Percentiles rank a stretch among this genome's conserved stretches.
Evolutionary conservation across 1,140 invertebrate genomes (phyloP).

Genomic region (Drosophila tropicalis): DNA sequence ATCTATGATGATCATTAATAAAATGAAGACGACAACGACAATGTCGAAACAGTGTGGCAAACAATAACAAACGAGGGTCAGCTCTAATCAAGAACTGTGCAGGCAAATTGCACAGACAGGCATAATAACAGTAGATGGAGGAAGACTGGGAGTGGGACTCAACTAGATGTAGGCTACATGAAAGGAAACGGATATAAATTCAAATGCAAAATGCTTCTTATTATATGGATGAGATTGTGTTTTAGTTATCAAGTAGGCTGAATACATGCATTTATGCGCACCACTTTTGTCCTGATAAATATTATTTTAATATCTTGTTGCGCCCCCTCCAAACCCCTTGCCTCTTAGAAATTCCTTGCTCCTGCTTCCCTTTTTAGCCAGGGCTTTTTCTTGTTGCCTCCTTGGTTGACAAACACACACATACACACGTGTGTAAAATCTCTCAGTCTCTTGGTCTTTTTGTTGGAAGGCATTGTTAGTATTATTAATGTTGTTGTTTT

Average conservation of each 20-base stretch:
- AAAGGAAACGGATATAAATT: slow-evolving; percentile 31
- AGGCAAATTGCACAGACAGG: slow-evolving; percentile 37
- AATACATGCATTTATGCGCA: slow-evolving; percentile 55
- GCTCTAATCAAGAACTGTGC: slow-evolving; percentile 59
- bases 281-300: slow-evolving; percentile 65
- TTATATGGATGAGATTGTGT: slow-evolving; percentile 4
- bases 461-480: slow-evolving; percentile 27
- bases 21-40: slow-evolving; percentile 51
- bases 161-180: neutral
- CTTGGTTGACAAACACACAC: slow-evolving; percentile 8
- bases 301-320: slow-evolving; percentile 73
- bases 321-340: neutral
- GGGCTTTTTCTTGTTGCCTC: neutral
- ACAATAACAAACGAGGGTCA: slow-evolving; percentile 55
- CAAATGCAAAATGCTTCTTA: slow-evolving; percentile 30
- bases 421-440: slow-evolving; percentile 11
- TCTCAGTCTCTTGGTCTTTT: slow-evolving; percentile 35
- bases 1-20: slow-evolving; percentile 78
- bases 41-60: slow-evolving; percentile 51
- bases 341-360: too few species aligned
- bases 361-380: neutral
- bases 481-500: slow-evolving; percentile 6
- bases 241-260: slow-evolving; percentile 35
- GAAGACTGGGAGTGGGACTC: neutral
- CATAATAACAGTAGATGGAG: slow-evolving; percentile 16